Percentiles rank a stretch among this genome's conserved stretches.
Evolutionary conservation across 1,140 invertebrate genomes (phyloP).

Genomic region (Schmidtea mediterranea): DNA sequence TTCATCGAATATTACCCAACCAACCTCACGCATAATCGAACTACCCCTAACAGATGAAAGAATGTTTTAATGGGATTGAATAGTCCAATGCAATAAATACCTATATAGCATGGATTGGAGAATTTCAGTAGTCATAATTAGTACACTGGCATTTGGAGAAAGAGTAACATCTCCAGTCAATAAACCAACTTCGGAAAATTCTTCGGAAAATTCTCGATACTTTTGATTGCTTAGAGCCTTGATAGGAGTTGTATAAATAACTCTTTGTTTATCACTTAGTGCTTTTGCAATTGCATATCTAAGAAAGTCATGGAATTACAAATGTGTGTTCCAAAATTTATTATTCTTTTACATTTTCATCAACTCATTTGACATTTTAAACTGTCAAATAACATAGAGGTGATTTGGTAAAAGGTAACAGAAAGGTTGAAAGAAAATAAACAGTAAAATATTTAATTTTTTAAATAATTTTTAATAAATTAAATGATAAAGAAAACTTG

Average conservation of each 20-base stretch:
- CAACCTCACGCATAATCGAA: constrained; percentile 82
- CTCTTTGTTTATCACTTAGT: constrained; percentile 45
- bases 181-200: constrained; percentile 79
- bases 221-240: constrained; percentile 99
- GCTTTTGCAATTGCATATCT: constrained; percentile 41
- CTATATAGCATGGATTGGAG: constrained; percentile 34
- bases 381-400: no score
- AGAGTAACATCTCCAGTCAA: constrained; percentile 97
- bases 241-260: constrained; percentile 97
- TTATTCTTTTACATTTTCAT: no score
- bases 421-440: no score
- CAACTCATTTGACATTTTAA: no score
- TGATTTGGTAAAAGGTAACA: no score
- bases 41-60: constrained; percentile 98
- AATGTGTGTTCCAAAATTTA: no score
- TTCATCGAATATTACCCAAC: constrained; percentile 98
- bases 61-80: no score
- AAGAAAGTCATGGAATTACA: not conserved
- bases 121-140: constrained; percentile 92
- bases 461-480: no score
- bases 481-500: no score
- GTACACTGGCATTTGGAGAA: constrained; percentile 76
- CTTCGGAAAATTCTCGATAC: constrained; percentile 83
- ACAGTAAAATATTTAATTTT: no score
- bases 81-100: no score